Base-by-base conservation (phyloP, 2,113 vertebrate species). In the Gymnarchus niloticus region DNA sequence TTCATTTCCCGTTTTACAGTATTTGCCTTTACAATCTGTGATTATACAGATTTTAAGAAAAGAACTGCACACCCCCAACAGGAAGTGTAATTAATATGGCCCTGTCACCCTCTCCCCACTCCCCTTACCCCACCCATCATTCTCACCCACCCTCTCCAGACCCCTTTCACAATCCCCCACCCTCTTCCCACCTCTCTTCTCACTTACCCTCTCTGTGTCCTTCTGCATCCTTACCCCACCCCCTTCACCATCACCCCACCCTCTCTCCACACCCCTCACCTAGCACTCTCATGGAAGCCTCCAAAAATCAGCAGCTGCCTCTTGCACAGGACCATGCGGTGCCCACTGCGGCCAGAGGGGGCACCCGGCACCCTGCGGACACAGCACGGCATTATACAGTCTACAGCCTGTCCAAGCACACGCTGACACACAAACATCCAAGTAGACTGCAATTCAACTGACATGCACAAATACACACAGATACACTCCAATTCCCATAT, bases 241-340 rank as follows among this genome's bases (percentile, higher is more conserved):
- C 56, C 6, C 14, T 23, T 23, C n/a, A 1, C 21, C 54, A 2
- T 14, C 56, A 23, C 23, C 56, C 17, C 1, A 7, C 1, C 1
- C 56, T 59, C 57, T 25, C 6, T 23, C 56, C 6, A 19, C 21
- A 0, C 1, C 81, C 54, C 41, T 46, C 61, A 99, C 98, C 97
- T 96, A 1, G 93, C 69, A 1, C 95, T 98, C 90, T 99, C 97
- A 14, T 99, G 98, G 91, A 99, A 99, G 8, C 98, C 98, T 87
- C 98, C 98, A 3, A 99, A 99, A 87, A 99, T 77, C 1, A 99
- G 89, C 84, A 99, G 92, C 56, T 98, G 97, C 85, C 93, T 95
- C 92, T 96, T 99, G 88, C 95, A 96, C 51, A 93, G 93, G 1
- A 96, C 96, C 97, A 99, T 97, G 23, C 97, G 93, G 89, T 99